A percentile compares a stretch with the other conserved stretches of the same genome.
Conservation (phyloP, 2,113 vertebrate genomes). For the Jacana jacana region DNA sequence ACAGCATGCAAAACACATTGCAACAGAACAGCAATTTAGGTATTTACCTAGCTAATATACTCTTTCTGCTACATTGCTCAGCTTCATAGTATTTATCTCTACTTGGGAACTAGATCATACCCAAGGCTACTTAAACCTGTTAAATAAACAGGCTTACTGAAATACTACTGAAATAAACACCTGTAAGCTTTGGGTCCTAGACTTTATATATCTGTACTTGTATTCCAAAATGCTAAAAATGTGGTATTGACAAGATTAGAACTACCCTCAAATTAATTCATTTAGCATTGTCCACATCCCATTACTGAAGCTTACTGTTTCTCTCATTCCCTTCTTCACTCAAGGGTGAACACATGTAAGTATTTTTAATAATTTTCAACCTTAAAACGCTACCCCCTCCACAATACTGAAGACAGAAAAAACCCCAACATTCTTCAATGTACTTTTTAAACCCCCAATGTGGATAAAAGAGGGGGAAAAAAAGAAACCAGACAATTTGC, state of each 20-base stretch:
- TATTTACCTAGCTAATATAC: not conserved
- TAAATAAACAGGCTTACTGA: too few species aligned
- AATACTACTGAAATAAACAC: not conserved
- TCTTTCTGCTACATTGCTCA: not conserved
- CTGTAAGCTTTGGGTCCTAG: not conserved
- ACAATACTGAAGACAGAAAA: not conserved
- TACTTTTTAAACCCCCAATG: not conserved
- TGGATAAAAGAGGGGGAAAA: not conserved
- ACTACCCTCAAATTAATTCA: not conserved
- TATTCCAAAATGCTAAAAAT: not conserved
- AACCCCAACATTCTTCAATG: rapidly evolving
- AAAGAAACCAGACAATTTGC: not conserved
- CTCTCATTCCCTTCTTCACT: not conserved
- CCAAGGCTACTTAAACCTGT: not conserved
- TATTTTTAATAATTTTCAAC: not conserved
- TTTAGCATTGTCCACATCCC: not conserved
- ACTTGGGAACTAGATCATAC: not conserved
- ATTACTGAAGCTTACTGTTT: not conserved
- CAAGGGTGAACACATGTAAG: not conserved
- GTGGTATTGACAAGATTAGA: not conserved
- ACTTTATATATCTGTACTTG: not conserved
- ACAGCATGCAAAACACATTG: not conserved
- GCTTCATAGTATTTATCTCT: not conserved
- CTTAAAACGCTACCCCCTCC: not conserved
- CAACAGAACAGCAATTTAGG: not conserved